These are phyloP conservation scores for Montipora cactus DNA, from an alignment of 64 coral and sea anemone genomes.

Conservation along the genomic window DNA sequence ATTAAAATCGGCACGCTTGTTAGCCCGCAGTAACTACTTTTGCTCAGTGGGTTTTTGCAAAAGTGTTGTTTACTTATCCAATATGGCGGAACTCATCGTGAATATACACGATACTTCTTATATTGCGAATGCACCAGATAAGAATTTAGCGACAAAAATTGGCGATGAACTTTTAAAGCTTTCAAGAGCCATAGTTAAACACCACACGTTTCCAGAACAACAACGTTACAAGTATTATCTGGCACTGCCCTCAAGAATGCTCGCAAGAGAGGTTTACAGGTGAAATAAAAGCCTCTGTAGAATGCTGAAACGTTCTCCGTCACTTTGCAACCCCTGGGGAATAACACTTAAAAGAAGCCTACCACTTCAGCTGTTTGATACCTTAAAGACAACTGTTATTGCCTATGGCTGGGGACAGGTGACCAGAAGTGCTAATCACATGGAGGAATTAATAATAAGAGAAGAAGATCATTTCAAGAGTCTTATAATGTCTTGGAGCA, in stretches of 20 bases:
- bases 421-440: slow-evolving; percentile 47
- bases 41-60: no score
- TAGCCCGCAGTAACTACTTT: no score
- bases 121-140: background rate
- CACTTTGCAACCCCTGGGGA: slow-evolving; percentile 20
- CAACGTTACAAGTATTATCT: slow-evolving; percentile 33
- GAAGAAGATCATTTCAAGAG: slow-evolving; percentile 49
- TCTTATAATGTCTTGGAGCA: background rate
- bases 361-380: slow-evolving; percentile 53
- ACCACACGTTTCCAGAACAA: slow-evolving; percentile 6
- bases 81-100: no score
- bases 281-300: slow-evolving; percentile 55
- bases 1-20: no score
- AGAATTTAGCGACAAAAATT: background rate
- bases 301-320: slow-evolving; percentile 2
- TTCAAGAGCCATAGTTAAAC: no score
- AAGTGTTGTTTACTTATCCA: no score
- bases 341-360: slow-evolving; percentile 58
- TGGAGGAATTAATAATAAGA: slow-evolving; percentile 62
- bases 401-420: slow-evolving; percentile 48
- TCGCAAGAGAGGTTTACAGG: slow-evolving; percentile 58
- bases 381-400: slow-evolving; percentile 48
- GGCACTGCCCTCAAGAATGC: slow-evolving; percentile 31
- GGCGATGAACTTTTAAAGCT: background rate
- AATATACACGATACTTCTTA: background rate